Conservation (phyloP, 2,888 invertebrate species). For the Xestia xanthographa region DNA sequence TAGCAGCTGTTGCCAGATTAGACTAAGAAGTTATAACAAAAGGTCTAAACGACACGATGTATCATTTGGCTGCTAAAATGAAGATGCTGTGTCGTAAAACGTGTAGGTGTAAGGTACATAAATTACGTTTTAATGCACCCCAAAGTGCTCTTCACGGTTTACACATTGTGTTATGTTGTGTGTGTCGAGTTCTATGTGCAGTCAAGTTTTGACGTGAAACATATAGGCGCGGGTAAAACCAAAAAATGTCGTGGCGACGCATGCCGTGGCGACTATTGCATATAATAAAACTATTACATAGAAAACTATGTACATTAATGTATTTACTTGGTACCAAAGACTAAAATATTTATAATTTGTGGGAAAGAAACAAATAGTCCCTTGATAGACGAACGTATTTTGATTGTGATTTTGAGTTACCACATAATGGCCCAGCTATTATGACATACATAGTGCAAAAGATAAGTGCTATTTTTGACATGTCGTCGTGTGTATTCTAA, state of each 20-base stretch:
- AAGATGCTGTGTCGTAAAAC: not conserved
- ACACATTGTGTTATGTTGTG: not conserved
- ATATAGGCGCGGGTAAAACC: too few species aligned
- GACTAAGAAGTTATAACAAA: conserved; percentile 6
- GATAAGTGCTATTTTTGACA: not conserved
- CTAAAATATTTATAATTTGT: not conserved
- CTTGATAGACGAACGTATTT: not conserved
- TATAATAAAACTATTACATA: not conserved
- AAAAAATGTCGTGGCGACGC: too few species aligned
- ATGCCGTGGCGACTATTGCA: too few species aligned
- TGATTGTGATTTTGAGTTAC: not conserved
- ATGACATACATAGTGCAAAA: too few species aligned
- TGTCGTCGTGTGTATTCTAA: not conserved
- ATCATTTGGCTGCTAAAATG: not conserved
- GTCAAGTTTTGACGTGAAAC: not conserved
- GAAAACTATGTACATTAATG: not conserved
- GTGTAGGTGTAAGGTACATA: not conserved
- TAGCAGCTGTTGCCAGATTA: conserved; percentile 44
- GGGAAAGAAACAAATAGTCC: not conserved
- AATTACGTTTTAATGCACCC: not conserved
- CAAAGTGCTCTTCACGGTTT: not conserved
- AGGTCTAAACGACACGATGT: conserved; percentile 17
- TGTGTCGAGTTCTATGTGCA: not conserved
- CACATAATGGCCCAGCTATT: not conserved
- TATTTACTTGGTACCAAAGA: not conserved